Evolutionary conservation across 2,113 vertebrate genomes (phyloP).

Genomic region (Atherinomorus stipes): DNA sequence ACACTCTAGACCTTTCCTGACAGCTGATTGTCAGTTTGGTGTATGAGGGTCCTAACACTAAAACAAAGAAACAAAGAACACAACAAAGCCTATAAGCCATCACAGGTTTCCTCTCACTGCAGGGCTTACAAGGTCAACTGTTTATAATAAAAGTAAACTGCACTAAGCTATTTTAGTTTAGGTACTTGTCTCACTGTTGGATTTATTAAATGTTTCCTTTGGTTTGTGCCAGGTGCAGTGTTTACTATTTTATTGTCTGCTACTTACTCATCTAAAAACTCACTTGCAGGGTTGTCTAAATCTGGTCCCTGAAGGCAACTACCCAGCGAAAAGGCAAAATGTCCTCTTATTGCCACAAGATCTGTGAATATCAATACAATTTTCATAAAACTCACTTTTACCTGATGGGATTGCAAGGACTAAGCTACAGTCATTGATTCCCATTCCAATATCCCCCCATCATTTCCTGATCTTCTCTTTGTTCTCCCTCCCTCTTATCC

Average conservation of each 20-base stretch:
- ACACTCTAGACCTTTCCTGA: background rate
- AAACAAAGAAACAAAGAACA: background rate
- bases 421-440: slow-evolving; percentile 12
- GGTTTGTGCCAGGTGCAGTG: background rate
- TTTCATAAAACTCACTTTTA: slow-evolving; percentile 14
- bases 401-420: slow-evolving; percentile 16
- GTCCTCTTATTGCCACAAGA: slow-evolving; percentile 1
- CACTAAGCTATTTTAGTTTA: background rate
- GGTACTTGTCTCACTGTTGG: background rate
- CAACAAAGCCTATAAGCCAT: too few species aligned
- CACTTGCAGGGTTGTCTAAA: too few species aligned
- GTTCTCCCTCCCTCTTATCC: background rate
- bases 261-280: too few species aligned
- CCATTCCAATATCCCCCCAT: slow-evolving; percentile 9
- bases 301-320: too few species aligned
- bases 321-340: background rate
- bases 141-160: too few species aligned
- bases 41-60: background rate
- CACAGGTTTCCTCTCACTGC: too few species aligned
- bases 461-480: background rate
- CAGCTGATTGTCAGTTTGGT: background rate
- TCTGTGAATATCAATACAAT: background rate
- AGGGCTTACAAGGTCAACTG: too few species aligned
- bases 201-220: background rate
- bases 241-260: background rate